phyloP scores from a whole-genome alignment of 2,797 vertebrate species.

The Echeneis naucrates region DNA sequence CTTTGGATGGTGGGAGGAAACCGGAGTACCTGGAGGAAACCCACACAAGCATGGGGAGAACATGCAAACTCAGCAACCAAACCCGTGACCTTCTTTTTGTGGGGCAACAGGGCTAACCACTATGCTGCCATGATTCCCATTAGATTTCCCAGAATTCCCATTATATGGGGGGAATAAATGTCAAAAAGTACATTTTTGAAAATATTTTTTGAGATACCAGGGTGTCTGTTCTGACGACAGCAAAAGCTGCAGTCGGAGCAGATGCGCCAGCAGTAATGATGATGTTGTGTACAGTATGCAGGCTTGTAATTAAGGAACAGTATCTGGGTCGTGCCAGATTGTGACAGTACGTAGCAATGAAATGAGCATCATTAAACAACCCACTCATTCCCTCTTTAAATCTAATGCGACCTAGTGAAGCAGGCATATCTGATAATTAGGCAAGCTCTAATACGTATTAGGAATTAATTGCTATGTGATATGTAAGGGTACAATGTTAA shows the following conservation, averaged over 20 bases:
- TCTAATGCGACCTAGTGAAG: slow-evolving; percentile 41
- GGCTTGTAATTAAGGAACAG: slow-evolving; percentile 72
- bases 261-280: slow-evolving; percentile 54
- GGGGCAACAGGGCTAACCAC: too few relatives aligned
- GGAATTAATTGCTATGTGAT: slow-evolving; percentile 77
- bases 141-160: too few relatives aligned
- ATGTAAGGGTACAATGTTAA: slow-evolving; percentile 70
- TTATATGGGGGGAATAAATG: too few relatives aligned
- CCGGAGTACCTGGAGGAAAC: too few relatives aligned
- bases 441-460: slow-evolving; percentile 74
- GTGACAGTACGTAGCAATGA: slow-evolving; percentile 19
- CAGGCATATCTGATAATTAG: slow-evolving; percentile 69
- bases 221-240: slow-evolving; percentile 21
- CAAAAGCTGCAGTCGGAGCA: slow-evolving; percentile 41
- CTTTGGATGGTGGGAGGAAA: too few relatives aligned
- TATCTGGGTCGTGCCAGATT: slow-evolving; percentile 47
- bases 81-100: too few relatives aligned
- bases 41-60: too few relatives aligned
- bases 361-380: slow-evolving; percentile 73
- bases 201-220: too few relatives aligned
- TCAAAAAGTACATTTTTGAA: too few relatives aligned
- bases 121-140: too few relatives aligned
- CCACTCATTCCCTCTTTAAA: slow-evolving; percentile 52
- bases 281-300: slow-evolving; percentile 36
- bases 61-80: too few relatives aligned